These are phyloP conservation scores for Manis pentadactyla DNA, from an alignment of 2,797 vertebrate species.

Conservation along the genomic window DNA sequence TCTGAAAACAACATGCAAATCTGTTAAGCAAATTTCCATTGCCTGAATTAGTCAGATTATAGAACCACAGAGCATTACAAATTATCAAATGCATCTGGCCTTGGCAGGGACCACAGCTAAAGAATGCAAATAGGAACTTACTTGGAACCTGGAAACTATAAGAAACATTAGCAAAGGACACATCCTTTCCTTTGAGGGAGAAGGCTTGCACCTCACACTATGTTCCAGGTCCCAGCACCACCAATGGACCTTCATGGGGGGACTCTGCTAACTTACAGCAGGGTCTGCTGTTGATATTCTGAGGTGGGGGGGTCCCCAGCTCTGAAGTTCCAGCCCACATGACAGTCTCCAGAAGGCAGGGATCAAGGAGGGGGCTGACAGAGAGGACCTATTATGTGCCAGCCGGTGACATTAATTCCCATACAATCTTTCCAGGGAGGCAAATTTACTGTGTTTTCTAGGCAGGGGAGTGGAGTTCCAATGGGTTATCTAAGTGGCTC, in stretches of 20 bases:
- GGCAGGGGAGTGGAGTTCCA: neutral
- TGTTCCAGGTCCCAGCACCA: neutral
- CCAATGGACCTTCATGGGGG: neutral
- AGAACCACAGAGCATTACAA: constrained; percentile 81
- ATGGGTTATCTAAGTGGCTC: neutral
- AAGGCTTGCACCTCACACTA: neutral
- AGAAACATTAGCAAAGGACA: constrained; percentile 66
- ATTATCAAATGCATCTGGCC: constrained; percentile 79
- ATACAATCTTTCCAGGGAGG: neutral
- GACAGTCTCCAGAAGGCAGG: neutral
- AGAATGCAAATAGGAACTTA: constrained; percentile 49
- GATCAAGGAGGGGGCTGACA: neutral
- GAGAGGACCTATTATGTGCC: neutral
- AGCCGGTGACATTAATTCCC: neutral
- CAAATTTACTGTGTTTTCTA: neutral
- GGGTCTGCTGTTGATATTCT: neutral
- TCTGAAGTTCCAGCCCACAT: neutral
- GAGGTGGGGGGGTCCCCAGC: neutral
- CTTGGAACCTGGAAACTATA: constrained; percentile 64
- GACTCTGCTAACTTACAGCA: neutral
- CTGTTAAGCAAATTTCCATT: constrained; percentile 84
- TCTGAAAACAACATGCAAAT: constrained; percentile 87
- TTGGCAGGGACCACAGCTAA: constrained; percentile 42
- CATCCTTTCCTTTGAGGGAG: neutral
- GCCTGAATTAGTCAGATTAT: constrained; percentile 85